Base-by-base conservation (phyloP, 2,888 invertebrate genomes). In the Xanthia togata region DNA sequence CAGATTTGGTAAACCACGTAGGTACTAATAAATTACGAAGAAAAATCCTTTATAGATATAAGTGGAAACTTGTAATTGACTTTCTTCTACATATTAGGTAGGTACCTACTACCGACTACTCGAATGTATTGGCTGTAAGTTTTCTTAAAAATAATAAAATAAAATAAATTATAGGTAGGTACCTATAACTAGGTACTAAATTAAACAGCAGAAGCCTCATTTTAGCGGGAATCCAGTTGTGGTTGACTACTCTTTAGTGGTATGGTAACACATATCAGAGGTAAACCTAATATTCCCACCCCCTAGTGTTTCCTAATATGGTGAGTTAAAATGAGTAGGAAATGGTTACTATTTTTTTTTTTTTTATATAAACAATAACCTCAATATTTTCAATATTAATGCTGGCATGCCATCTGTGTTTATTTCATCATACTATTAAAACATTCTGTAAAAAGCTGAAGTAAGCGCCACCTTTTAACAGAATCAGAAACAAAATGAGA, bases 391-490 rank as follows among this genome's bases (percentile, higher is more conserved):
- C 3, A 0, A 50, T 31, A 14, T 35, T 35, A n/a, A n/a, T n/a
- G 3, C n/a, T 4, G 6, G n/a, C 53, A 35, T 38, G 81, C 81
- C 78, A 72, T 50, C 81, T 78, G 26, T 72, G 26, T 81, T 62
- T 11, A 57, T 26, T 57, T 44, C 23, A 44, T 26, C 4, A 44
- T n/a, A 57, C n/a, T n/a, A 60, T 14, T 4, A 26, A 20, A 57
- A 23, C 11, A 1, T 0, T 31, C 1, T 26, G 12, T 26, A 4
- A 0, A 26, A 35, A 41, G 3, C 9, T 55, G 11, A 14, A 20
- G 50, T 14, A 17, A 72, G 67, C 82, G 73, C 84, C 82, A 78
- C 78, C 73, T 82, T 0, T 12, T 26, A 63, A 12, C 23, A 44
- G 1, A 3, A 57, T 26, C 6, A 0, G 2, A 62, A 65, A 70